Conservation (phyloP, 2,797 vertebrate genomes). For the Siniperca scherzeri region DNA sequence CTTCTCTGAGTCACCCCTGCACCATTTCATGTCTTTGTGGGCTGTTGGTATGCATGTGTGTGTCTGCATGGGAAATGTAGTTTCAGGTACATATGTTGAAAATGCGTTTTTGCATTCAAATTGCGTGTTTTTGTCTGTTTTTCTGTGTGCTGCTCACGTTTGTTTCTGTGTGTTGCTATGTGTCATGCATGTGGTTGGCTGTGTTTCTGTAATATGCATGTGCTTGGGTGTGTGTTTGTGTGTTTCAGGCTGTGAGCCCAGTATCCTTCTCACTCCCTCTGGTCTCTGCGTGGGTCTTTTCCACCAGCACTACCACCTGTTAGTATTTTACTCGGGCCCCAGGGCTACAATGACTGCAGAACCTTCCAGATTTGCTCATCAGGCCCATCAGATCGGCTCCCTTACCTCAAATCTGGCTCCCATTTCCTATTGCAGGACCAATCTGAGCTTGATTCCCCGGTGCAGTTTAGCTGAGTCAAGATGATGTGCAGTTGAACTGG, state of each 20-base stretch:
- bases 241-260: conserved; percentile 73
- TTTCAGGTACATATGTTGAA: neutral
- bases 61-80: neutral
- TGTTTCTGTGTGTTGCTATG: conserved; percentile 41
- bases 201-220: conserved; percentile 58
- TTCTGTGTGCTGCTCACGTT: neutral
- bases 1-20: conserved; percentile 60
- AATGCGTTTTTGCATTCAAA: neutral
- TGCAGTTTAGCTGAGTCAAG: conserved; percentile 73
- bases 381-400: conserved; percentile 73
- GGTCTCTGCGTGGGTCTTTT: conserved; percentile 84
- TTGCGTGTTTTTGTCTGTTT: neutral
- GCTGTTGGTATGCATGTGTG: conserved; percentile 6
- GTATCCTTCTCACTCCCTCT: conserved; percentile 79
- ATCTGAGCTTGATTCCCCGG: conserved; percentile 66
- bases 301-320: conserved; percentile 81
- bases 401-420: conserved; percentile 78
- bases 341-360: conserved; percentile 77
- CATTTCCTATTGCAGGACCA: conserved; percentile 73
- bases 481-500: conserved; percentile 48
- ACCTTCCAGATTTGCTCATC: conserved; percentile 82
- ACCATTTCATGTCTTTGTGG: conserved; percentile 20
- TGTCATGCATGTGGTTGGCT: conserved; percentile 64
- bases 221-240: conserved; percentile 62
- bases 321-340: conserved; percentile 82